Percentiles rank a stretch among this genome's conserved stretches.
These are phyloP conservation scores for Nymphalis c-album DNA, from an alignment of 2,888 invertebrate genomes.

Conservation along the genomic window DNA sequence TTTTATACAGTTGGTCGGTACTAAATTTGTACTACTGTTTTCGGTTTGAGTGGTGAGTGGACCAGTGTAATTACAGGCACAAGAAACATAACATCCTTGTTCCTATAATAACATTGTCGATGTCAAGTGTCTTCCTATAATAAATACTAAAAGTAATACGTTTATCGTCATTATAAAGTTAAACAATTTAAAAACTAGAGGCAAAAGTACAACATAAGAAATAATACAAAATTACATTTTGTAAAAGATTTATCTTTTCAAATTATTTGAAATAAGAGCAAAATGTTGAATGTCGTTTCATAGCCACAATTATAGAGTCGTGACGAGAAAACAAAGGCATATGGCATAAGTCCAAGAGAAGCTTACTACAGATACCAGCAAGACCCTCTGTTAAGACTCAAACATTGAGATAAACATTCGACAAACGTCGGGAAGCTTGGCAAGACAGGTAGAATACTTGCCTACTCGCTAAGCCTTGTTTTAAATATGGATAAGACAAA, in stretches of 20 bases:
- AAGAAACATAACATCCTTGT: too few species aligned
- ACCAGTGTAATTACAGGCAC: too few species aligned
- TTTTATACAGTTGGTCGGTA: too few species aligned
- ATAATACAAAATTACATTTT: background rate
- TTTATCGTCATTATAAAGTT: too few species aligned
- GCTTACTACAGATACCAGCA: conserved; percentile 14
- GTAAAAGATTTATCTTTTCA: too few species aligned
- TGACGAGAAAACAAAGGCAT: conserved; percentile 13
- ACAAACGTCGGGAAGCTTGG: conserved; percentile 7
- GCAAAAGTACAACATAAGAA: background rate
- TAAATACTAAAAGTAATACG: too few species aligned
- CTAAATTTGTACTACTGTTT: too few species aligned
- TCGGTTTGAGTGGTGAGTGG: too few species aligned
- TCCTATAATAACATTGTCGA: too few species aligned
- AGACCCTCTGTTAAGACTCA: conserved; percentile 13
- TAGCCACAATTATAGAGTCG: conserved; percentile 14
- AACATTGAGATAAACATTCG: conserved; percentile 5
- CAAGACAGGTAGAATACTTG: conserved; percentile 10
- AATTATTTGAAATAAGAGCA: background rate
- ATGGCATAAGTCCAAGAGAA: conserved; percentile 23
- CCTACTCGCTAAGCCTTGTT: conserved; percentile 7
- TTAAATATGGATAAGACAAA: background rate
- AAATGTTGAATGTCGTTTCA: background rate
- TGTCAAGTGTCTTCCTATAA: too few species aligned
- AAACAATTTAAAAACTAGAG: too few species aligned